A percentile compares a stretch with the other conserved stretches of the same genome.
Evolutionary conservation across 2,888 invertebrate species (phyloP).

Genomic region (Lasioglossum oenotherae): DNA sequence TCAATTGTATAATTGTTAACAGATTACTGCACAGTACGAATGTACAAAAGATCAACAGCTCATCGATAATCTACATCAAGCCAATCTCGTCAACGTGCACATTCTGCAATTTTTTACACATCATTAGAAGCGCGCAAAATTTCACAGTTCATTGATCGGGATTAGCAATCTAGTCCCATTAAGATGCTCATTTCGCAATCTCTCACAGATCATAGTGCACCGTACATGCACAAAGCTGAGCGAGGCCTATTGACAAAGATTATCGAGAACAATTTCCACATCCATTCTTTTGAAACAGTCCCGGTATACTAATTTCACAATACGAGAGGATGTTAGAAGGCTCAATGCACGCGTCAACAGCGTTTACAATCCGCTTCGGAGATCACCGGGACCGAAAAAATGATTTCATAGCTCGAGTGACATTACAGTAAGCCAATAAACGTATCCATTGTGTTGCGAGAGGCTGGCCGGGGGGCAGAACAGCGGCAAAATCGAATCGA

Average conservation of each 20-base stretch:
- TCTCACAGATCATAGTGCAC: neutral
- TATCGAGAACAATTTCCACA: neutral
- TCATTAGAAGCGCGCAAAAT: neutral
- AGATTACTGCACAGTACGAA: too few species aligned
- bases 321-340: neutral
- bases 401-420: neutral
- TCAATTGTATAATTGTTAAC: too few species aligned
- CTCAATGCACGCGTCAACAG: neutral
- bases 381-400: neutral
- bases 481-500: constrained; percentile 52
- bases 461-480: neutral
- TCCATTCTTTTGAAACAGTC: neutral
- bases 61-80: neutral
- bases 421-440: constrained; percentile 4
- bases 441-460: constrained; percentile 38
- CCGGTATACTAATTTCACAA: neutral
- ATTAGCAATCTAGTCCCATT: neutral
- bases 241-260: neutral
- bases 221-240: neutral
- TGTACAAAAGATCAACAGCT: neutral
- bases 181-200: neutral
- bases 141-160: neutral
- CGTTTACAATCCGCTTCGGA: neutral
- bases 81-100: neutral
- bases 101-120: neutral